phyloP scores from a whole-genome alignment of 2,888 invertebrate species.

The Zaprionus lineosus region DNA sequence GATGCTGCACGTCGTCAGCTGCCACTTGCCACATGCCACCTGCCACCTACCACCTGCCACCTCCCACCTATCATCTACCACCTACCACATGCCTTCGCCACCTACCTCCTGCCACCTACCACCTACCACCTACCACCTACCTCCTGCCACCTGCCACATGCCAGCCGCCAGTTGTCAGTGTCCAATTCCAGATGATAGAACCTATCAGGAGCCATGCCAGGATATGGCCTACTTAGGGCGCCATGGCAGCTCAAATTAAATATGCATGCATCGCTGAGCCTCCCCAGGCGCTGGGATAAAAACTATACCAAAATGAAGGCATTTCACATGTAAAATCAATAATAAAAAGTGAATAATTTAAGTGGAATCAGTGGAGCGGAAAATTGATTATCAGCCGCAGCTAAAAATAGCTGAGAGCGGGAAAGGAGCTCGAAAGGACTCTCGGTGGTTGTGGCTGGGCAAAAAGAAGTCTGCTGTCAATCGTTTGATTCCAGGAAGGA shows the following conservation, averaged over 20 bases:
- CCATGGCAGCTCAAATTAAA: constrained; percentile 15
- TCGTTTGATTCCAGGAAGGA: too few relatives aligned
- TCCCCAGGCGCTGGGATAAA: neutral
- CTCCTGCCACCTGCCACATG: constrained; percentile 11
- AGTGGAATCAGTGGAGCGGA: too few relatives aligned
- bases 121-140: constrained; percentile 25
- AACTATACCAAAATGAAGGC: neutral
- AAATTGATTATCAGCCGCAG: too few relatives aligned
- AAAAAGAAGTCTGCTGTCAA: too few relatives aligned
- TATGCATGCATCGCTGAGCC: constrained; percentile 8
- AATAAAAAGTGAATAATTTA: too few relatives aligned
- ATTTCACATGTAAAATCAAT: too few relatives aligned
- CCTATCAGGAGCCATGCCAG: constrained; percentile 5
- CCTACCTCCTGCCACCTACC: constrained; percentile 10
- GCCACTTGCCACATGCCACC: constrained; percentile 10
- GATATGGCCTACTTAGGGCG: constrained; percentile 43
- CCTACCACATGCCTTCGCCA: constrained; percentile 21
- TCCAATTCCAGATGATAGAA: neutral
- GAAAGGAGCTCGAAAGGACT: too few relatives aligned
- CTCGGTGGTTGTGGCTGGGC: too few relatives aligned
- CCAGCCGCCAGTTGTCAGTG: constrained; percentile 17
- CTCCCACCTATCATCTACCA: constrained; percentile 13
- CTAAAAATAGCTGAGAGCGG: too few relatives aligned
- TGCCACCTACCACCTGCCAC: constrained; percentile 25
- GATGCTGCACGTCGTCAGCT: constrained; percentile 53